phyloP scores from a whole-genome alignment of 2,113 vertebrate genomes.

The Thinocorus orbignyianus region DNA sequence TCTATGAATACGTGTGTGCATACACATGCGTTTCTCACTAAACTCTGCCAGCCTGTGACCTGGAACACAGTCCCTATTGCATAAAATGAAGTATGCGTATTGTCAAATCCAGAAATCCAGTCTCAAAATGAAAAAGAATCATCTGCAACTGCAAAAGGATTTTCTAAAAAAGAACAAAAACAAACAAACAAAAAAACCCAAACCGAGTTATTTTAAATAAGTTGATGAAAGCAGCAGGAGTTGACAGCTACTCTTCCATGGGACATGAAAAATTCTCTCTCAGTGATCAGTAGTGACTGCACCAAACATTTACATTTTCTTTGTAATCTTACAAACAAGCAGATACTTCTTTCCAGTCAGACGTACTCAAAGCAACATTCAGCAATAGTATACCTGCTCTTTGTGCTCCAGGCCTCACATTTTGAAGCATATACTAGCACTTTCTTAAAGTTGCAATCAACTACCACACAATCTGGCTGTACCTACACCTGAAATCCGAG shows the following conservation, averaged over 20 bases:
- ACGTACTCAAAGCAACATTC: background rate
- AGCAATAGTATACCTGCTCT: background rate
- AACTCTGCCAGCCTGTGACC: background rate
- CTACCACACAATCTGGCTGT: background rate
- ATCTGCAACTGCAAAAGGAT: background rate
- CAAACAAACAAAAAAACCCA: too few species aligned
- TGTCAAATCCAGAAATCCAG: background rate
- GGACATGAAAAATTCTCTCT: background rate
- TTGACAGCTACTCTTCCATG: background rate
- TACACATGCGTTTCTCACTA: background rate
- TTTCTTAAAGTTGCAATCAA: background rate
- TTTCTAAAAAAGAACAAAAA: background rate
- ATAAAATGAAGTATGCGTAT: background rate
- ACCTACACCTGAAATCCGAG: background rate
- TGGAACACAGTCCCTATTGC: background rate
- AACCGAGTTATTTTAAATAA: background rate
- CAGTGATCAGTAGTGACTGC: background rate
- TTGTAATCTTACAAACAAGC: background rate
- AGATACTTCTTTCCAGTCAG: background rate
- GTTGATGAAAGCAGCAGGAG: background rate
- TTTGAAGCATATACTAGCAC: background rate
- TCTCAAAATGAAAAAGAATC: background rate
- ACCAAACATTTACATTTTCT: background rate
- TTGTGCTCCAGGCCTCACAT: background rate
- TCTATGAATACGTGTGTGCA: background rate